Conservation (phyloP, 2,797 vertebrate genomes). For the Huso huso region DNA sequence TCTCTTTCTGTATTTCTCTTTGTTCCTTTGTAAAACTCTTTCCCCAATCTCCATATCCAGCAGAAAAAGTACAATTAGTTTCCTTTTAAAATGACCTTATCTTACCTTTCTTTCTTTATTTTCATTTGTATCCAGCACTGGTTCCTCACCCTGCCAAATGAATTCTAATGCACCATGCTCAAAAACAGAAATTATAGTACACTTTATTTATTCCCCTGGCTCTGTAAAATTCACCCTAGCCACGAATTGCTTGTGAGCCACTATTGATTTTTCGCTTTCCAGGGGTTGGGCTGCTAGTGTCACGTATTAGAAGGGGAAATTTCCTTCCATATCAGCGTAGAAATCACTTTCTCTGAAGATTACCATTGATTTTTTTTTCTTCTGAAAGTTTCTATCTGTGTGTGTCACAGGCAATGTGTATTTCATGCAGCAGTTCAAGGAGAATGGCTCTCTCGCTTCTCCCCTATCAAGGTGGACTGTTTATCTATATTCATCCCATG, state of each 20-base stretch:
- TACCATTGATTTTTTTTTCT: constrained; percentile 35
- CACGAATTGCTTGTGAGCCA: constrained; percentile 11
- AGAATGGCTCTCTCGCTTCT: constrained; percentile 19
- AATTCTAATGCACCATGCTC: constrained; percentile 4
- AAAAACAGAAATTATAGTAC: constrained; percentile 14
- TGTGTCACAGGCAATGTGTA: constrained; percentile 1
- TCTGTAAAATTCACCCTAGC: constrained; percentile 8
- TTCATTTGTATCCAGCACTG: constrained; percentile 42
- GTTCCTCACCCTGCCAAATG: background rate
- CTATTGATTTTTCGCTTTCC: constrained; percentile 20
- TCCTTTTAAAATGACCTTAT: too few species aligned
- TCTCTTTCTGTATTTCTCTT: too few species aligned
- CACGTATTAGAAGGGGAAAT: constrained; percentile 16
- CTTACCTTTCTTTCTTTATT: constrained; percentile 30
- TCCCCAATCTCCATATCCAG: too few species aligned
- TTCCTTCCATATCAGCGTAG: constrained; percentile 24
- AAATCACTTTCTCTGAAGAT: constrained; percentile 27
- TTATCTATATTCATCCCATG: constrained; percentile 22
- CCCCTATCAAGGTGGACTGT: constrained; percentile 24
- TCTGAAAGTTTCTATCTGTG: constrained; percentile 1
- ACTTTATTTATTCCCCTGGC: constrained; percentile 7
- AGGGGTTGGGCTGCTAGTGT: constrained; percentile 9
- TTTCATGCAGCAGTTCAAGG: constrained; percentile 15
- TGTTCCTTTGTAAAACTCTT: too few species aligned
- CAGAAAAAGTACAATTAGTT: too few species aligned